Percentiles rank a stretch among this genome's conserved stretches.
phyloP scores from a whole-genome alignment of 2,797 vertebrate species.

The Myotis myotis region DNA sequence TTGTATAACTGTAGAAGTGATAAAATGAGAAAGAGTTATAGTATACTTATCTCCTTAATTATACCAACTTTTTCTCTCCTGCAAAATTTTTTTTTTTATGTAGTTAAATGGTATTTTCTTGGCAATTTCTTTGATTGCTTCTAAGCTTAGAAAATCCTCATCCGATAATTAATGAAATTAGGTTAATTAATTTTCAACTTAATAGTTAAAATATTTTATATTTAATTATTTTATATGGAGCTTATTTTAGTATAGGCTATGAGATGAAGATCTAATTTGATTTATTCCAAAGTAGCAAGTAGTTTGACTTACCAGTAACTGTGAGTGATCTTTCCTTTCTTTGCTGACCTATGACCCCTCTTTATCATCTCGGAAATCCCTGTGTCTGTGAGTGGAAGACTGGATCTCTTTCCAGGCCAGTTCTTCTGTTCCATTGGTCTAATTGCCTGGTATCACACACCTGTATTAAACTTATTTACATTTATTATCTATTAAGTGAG shows the following conservation, averaged over 20 bases:
- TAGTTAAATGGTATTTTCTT: slow-evolving; percentile 32
- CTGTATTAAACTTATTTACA: not conserved
- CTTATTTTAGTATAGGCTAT: slow-evolving; percentile 35
- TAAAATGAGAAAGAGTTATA: not conserved
- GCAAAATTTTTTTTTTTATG: not conserved
- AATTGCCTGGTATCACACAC: not conserved
- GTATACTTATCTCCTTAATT: not conserved
- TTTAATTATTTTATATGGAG: slow-evolving; percentile 13
- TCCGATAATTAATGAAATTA: not conserved
- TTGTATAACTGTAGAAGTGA: not conserved
- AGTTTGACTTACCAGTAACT: not conserved
- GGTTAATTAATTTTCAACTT: slow-evolving; percentile 12
- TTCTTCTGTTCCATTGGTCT: not conserved
- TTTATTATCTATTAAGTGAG: not conserved
- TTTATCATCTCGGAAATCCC: not conserved
- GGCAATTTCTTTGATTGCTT: not conserved
- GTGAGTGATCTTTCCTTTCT: not conserved
- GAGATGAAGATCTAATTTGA: not conserved
- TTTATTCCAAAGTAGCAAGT: not conserved
- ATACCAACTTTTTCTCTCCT: not conserved
- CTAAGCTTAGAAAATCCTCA: slow-evolving; percentile 20
- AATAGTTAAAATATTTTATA: not conserved
- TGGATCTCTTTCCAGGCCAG: not conserved
- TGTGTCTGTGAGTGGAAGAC: not conserved
- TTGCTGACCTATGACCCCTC: not conserved